phyloP scores from a whole-genome alignment of 2,113 vertebrate genomes.

The Butorides virescens region DNA sequence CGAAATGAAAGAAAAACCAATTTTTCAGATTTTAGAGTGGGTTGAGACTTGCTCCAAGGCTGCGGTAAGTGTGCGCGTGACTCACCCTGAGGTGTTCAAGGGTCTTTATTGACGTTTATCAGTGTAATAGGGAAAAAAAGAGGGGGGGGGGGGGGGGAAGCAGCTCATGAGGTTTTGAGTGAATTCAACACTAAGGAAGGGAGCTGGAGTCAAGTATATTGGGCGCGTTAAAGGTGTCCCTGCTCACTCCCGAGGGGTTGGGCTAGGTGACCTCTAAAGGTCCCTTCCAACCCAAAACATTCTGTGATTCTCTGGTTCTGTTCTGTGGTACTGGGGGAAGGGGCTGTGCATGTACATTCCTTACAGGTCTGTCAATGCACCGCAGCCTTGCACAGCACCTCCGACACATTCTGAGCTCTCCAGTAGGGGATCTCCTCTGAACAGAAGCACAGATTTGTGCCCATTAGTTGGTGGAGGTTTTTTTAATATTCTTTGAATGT shows the following conservation, averaged over 20 bases:
- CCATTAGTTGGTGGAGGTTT: not conserved
- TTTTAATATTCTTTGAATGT: not conserved
- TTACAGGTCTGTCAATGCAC: not conserved
- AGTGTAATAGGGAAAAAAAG: not conserved
- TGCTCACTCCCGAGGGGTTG: too few relatives aligned
- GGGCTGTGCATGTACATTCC: not conserved
- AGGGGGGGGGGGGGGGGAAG: too few relatives aligned
- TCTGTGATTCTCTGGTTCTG: too few relatives aligned
- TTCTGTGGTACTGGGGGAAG: too few relatives aligned
- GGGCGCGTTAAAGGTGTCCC: too few relatives aligned
- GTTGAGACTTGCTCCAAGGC: not conserved
- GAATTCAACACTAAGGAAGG: not conserved
- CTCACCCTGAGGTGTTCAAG: not conserved
- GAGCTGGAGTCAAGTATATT: not conserved
- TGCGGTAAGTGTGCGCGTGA: not conserved
- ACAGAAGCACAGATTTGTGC: not conserved
- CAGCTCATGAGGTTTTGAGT: not conserved
- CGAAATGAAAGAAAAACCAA: not conserved
- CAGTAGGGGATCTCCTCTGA: not conserved
- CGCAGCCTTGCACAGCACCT: not conserved
- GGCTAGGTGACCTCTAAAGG: too few relatives aligned
- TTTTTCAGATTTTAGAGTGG: not conserved
- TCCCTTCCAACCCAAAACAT: too few relatives aligned
- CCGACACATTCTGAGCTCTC: not conserved
- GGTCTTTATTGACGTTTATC: not conserved